Percentiles rank a stretch among this genome's conserved stretches.
Evolutionary conservation across 2,797 vertebrate species (phyloP).

Genomic region (Danionella dracula): DNA sequence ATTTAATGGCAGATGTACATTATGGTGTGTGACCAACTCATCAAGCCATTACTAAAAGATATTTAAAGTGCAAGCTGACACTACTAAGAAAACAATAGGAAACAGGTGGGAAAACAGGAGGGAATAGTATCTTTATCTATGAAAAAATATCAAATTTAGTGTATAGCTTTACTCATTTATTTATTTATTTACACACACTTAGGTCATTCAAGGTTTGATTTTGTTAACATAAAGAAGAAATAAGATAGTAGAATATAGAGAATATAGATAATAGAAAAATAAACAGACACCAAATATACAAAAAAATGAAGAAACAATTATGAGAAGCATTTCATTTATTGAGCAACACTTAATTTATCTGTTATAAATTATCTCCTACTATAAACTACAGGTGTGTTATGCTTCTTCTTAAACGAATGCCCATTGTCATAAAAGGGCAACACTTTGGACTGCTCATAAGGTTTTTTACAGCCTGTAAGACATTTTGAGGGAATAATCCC

Average conservation of each 20-base stretch:
- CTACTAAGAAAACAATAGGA: slow-evolving; percentile 41
- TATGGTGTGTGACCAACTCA: slow-evolving; percentile 35
- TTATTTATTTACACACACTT: too few relatives aligned
- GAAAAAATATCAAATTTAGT: too few relatives aligned
- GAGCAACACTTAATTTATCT: too few relatives aligned
- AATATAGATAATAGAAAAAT: too few relatives aligned
- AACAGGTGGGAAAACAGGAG: neutral
- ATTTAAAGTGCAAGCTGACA: slow-evolving; percentile 46
- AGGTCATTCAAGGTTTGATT: neutral
- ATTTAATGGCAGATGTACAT: slow-evolving; percentile 56
- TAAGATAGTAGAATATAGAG: too few relatives aligned
- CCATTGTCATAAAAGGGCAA: slow-evolving; percentile 8
- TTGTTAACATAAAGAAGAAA: too few relatives aligned
- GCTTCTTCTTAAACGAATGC: neutral
- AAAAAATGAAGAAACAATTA: too few relatives aligned
- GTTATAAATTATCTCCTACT: slow-evolving; percentile 48
- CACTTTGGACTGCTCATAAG: neutral
- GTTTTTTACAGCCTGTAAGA: neutral
- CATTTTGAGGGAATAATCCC: neutral
- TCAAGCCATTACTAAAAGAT: slow-evolving; percentile 44
- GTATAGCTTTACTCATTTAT: neutral
- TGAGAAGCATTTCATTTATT: too few relatives aligned
- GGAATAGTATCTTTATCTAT: neutral
- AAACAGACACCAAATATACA: too few relatives aligned
- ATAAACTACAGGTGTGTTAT: slow-evolving; percentile 43